Conservation (phyloP, 2,113 vertebrate genomes). For the Plestiodon gilberti region DNA sequence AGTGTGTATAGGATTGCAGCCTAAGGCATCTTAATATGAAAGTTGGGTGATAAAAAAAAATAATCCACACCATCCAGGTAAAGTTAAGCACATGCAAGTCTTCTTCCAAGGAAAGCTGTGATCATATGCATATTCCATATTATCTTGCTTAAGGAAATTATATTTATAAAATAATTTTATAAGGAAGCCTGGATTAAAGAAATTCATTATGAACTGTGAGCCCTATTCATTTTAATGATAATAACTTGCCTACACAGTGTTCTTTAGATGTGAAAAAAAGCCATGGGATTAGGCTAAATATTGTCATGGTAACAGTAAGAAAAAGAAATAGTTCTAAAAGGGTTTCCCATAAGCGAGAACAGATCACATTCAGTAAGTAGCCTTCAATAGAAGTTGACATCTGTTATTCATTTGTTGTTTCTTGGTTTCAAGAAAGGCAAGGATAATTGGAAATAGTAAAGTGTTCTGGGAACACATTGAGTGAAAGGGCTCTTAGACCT, state of each 20-base stretch:
- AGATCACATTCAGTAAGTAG: slow-evolving; percentile 71
- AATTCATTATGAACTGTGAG: slow-evolving; percentile 58
- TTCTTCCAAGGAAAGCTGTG: slow-evolving; percentile 8
- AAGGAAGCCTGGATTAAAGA: slow-evolving; percentile 46
- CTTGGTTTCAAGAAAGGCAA: slow-evolving; percentile 73
- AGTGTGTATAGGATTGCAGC: too few relatives aligned
- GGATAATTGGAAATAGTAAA: slow-evolving; percentile 75
- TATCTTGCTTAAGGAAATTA: slow-evolving; percentile 38
- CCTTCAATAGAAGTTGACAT: slow-evolving; percentile 75
- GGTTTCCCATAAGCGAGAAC: slow-evolving; percentile 73
- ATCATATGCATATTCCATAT: slow-evolving; percentile 17
- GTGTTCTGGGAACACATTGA: slow-evolving; percentile 76
- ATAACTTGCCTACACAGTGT: slow-evolving; percentile 67
- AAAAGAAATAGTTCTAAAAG: slow-evolving; percentile 69
- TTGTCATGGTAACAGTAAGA: slow-evolving; percentile 77
- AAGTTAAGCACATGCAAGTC: background rate
- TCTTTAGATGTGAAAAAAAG: slow-evolving; percentile 62
- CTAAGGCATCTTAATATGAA: background rate
- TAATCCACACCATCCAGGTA: background rate
- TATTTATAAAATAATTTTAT: slow-evolving; percentile 41
- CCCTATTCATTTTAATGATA: slow-evolving; percentile 68
- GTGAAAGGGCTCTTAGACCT: slow-evolving; percentile 66
- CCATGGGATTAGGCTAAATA: slow-evolving; percentile 72
- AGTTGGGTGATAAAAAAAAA: background rate
- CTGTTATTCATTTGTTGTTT: slow-evolving; percentile 81